Percentiles rank a stretch among this genome's conserved stretches.
Conservation (phyloP, 2,888 invertebrate species). For the Venustoraphidia nigricollis region DNA sequence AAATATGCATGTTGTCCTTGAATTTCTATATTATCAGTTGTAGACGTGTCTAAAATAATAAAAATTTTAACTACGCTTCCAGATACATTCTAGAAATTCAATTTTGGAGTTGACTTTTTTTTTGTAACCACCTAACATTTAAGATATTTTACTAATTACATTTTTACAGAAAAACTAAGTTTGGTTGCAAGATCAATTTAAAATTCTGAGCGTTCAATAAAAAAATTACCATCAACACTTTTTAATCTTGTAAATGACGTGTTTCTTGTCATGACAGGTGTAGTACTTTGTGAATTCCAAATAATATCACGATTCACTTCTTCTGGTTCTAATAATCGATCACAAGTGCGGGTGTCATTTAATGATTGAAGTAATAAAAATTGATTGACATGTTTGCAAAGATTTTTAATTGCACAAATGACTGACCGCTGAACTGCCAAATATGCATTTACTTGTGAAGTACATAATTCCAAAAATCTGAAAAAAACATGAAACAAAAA, state of each 20-base stretch:
- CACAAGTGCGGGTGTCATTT: slow-evolving; percentile 48
- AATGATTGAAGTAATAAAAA: slow-evolving; percentile 50
- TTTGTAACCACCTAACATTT: too few relatives aligned
- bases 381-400: slow-evolving; percentile 52
- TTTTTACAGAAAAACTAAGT: too few relatives aligned
- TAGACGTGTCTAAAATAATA: slow-evolving; percentile 15
- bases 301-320: slow-evolving; percentile 18
- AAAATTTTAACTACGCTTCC: background rate
- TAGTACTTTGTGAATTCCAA: slow-evolving; percentile 18
- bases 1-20: slow-evolving; percentile 21
- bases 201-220: too few relatives aligned
- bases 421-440: slow-evolving; percentile 33
- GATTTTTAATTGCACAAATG: slow-evolving; percentile 36
- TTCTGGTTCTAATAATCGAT: slow-evolving; percentile 49
- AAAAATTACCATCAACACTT: slow-evolving; percentile 23
- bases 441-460: slow-evolving; percentile 34
- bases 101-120: too few relatives aligned
- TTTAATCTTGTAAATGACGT: slow-evolving; percentile 21
- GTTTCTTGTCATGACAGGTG: slow-evolving; percentile 18
- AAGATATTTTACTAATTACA: too few relatives aligned
- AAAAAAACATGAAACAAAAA: slow-evolving; percentile 6
- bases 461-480: slow-evolving; percentile 36
- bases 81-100: background rate
- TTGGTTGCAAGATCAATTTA: too few relatives aligned
- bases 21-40: slow-evolving; percentile 21